Conservation (phyloP, 2,888 invertebrate genomes). For the Andrena flavipes region DNA sequence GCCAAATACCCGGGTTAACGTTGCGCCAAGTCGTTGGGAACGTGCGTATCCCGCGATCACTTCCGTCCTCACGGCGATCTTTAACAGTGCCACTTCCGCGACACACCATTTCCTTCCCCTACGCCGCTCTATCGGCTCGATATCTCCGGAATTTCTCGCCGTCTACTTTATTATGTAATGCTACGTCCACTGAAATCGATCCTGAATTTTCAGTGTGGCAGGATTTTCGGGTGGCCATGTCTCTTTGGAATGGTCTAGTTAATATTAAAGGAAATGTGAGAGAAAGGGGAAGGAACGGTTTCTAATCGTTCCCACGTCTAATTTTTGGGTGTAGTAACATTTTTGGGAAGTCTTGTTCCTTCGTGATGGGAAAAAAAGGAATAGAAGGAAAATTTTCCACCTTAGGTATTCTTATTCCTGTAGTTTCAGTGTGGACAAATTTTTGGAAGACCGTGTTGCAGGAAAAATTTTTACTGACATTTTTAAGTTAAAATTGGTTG, state of each 20-base stretch:
- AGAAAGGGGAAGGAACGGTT: no score
- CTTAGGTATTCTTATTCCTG: no score
- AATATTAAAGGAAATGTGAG: no score
- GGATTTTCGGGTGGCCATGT: constrained; percentile 39
- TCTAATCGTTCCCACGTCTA: no score
- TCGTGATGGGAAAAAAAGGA: neutral
- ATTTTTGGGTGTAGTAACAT: no score
- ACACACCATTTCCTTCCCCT: neutral
- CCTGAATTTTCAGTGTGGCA: constrained; percentile 25
- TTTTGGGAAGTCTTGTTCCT: neutral
- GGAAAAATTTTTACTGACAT: no score
- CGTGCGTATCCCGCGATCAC: neutral
- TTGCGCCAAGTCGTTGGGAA: constrained; percentile 13
- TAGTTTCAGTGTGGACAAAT: no score
- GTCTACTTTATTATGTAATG: constrained; percentile 27
- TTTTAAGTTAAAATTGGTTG: no score
- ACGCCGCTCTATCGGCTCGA: neutral
- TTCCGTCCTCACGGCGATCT: constrained; percentile 1
- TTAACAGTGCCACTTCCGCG: neutral
- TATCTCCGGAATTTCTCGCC: neutral
- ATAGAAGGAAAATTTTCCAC: no score
- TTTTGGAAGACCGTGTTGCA: no score
- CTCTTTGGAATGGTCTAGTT: neutral
- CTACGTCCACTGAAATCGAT: constrained; percentile 37
- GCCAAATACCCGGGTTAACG: constrained; percentile 63